phyloP scores from a whole-genome alignment of 2,888 invertebrate genomes.

The Dendrolimus houi region DNA sequence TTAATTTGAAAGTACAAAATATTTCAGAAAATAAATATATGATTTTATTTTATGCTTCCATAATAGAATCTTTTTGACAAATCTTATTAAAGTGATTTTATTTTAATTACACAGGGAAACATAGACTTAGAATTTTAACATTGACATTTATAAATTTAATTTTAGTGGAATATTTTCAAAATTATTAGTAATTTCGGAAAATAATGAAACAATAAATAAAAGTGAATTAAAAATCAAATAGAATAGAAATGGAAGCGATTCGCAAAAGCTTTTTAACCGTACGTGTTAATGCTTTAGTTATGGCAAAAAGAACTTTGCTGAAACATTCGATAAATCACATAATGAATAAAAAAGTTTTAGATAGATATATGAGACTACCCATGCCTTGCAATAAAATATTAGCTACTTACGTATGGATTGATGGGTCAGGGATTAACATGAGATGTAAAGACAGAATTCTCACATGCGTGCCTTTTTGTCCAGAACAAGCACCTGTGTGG shows the following conservation, averaged over 20 bases:
- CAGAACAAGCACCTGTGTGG: constrained; percentile 83
- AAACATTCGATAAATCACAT: constrained; percentile 63
- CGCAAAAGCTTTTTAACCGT: background rate
- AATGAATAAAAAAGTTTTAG: constrained; percentile 61
- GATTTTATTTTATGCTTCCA: too few relatives aligned
- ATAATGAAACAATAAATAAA: too few relatives aligned
- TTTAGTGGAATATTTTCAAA: too few relatives aligned
- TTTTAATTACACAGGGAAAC: too few relatives aligned
- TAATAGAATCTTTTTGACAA: too few relatives aligned
- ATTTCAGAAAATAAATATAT: too few relatives aligned
- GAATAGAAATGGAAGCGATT: constrained; percentile 3
- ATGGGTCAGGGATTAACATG: constrained; percentile 84
- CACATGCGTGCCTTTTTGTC: constrained; percentile 75
- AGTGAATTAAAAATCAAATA: constrained; percentile 1
- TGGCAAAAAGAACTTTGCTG: constrained; percentile 36
- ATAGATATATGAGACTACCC: constrained; percentile 74
- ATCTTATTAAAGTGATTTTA: too few relatives aligned
- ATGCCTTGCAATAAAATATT: constrained; percentile 77
- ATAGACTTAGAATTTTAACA: too few relatives aligned
- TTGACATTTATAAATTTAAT: too few relatives aligned
- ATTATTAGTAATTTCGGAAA: too few relatives aligned
- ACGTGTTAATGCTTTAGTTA: background rate
- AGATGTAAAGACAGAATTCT: constrained; percentile 82
- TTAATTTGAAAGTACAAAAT: too few relatives aligned
- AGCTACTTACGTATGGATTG: constrained; percentile 87